Conservation (phyloP, 2,113 vertebrate genomes). For the Mesocricetus auratus region DNA sequence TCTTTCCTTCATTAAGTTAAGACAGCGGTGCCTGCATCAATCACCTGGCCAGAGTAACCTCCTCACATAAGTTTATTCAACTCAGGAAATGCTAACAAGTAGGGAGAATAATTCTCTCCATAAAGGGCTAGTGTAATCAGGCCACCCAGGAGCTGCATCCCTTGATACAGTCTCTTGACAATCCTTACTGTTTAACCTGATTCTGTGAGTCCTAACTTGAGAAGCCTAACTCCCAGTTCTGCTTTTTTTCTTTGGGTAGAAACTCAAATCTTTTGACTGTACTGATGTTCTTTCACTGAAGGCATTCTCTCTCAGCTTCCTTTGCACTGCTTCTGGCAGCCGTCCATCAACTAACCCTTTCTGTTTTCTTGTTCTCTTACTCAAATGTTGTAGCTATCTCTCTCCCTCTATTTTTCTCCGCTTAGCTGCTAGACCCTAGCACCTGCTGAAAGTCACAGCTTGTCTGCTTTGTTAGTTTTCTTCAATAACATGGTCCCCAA, state of each 20-base stretch:
- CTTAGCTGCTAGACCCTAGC: background rate
- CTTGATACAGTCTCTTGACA: background rate
- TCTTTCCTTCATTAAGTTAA: background rate
- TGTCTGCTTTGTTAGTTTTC: background rate
- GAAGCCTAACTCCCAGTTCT: background rate
- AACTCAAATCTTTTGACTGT: background rate
- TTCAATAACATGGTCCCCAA: background rate
- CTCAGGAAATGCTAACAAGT: background rate
- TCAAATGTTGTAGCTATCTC: background rate
- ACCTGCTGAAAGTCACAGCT: background rate
- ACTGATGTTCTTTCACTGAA: background rate
- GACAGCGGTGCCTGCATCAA: background rate
- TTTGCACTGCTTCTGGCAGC: background rate
- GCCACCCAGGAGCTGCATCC: background rate
- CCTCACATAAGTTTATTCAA: background rate
- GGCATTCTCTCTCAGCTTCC: background rate
- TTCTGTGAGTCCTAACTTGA: background rate
- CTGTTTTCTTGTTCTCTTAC: background rate
- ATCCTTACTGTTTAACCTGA: background rate
- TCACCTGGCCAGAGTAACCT: background rate
- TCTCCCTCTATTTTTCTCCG: background rate
- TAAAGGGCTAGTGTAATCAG: background rate
- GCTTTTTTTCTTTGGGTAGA: background rate
- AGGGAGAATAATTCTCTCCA: background rate
- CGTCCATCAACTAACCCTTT: no score